Conservation (phyloP, 2,888 invertebrate genomes). For the Germaria angustata region DNA sequence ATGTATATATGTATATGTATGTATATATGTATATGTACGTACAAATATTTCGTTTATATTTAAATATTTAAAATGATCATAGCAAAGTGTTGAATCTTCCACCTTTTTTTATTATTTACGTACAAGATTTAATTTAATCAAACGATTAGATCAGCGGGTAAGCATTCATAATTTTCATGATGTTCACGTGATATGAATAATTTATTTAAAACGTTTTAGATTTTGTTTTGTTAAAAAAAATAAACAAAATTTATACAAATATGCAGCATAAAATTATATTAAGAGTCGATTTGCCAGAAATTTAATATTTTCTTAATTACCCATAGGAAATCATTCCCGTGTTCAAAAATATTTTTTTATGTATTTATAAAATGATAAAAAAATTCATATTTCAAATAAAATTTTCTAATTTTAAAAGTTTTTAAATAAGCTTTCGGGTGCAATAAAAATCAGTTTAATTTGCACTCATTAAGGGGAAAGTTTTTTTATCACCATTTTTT, state of each 20-base stretch:
- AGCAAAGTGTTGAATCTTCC: conserved; percentile 19
- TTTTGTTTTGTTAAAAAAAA: not conserved
- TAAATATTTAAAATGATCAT: conserved; percentile 21
- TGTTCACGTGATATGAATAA: conserved; percentile 55
- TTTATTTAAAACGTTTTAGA: conserved; percentile 15
- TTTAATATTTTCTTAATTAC: not conserved
- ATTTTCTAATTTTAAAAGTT: too few species aligned
- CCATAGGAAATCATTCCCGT: too few species aligned
- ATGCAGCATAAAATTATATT: not conserved
- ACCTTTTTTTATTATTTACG: conserved; percentile 21
- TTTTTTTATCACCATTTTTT: too few species aligned
- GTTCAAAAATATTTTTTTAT: too few species aligned
- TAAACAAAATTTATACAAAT: too few species aligned
- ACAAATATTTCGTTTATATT: conserved; percentile 5
- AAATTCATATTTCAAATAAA: too few species aligned
- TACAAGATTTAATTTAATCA: conserved; percentile 22
- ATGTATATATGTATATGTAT: too few species aligned
- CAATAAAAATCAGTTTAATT: too few species aligned
- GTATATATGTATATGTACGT: too few species aligned
- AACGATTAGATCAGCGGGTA: conserved; percentile 26
- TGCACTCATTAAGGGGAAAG: too few species aligned
- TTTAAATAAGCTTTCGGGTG: too few species aligned
- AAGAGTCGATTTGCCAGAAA: not conserved
- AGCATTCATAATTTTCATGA: conserved; percentile 60
- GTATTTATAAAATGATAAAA: not conserved